These are phyloP conservation scores for Macrocentrus cingulum DNA, from an alignment of 1,140 invertebrate genomes.

Conservation along the genomic window DNA sequence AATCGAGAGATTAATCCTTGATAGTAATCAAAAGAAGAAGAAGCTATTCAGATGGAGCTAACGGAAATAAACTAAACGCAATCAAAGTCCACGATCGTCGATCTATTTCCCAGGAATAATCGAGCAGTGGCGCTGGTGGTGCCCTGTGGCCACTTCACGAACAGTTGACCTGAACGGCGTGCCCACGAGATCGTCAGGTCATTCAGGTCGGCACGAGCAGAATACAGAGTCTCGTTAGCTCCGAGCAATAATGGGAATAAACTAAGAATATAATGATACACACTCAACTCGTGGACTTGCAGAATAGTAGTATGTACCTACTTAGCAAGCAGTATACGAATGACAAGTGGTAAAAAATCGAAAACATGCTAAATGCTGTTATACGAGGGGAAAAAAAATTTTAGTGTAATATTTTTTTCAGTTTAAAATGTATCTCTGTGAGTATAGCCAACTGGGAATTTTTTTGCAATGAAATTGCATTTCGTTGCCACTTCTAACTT, in stretches of 20 bases:
- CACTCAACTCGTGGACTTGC: not conserved
- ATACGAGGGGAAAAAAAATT: too few species aligned
- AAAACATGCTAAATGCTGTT: too few species aligned
- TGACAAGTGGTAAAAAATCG: too few species aligned
- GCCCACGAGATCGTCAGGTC: conserved; percentile 25
- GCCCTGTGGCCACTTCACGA: conserved; percentile 5
- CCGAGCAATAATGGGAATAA: conserved; percentile 30
- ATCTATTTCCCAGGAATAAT: conserved; percentile 25
- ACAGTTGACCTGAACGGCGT: conserved; percentile 24
- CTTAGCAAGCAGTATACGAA: too few species aligned
- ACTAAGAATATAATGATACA: conserved; percentile 29
- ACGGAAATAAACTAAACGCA: conserved; percentile 1
- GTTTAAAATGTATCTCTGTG: too few species aligned
- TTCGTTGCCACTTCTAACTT: conserved; percentile 1
- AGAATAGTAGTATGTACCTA: not conserved
- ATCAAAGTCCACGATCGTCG: conserved; percentile 7
- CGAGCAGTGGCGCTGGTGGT: not conserved
- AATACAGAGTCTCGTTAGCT: conserved; percentile 39
- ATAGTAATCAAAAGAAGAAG: too few species aligned
- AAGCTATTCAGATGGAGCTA: not conserved
- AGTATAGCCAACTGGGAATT: not conserved
- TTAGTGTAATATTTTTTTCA: too few species aligned
- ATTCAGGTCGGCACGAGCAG: conserved; percentile 29
- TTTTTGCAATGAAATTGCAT: conserved; percentile 25
- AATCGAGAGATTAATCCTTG: not conserved